These are phyloP conservation scores for Euphydryas editha DNA, from an alignment of 2,888 invertebrate species.

Conservation along the genomic window DNA sequence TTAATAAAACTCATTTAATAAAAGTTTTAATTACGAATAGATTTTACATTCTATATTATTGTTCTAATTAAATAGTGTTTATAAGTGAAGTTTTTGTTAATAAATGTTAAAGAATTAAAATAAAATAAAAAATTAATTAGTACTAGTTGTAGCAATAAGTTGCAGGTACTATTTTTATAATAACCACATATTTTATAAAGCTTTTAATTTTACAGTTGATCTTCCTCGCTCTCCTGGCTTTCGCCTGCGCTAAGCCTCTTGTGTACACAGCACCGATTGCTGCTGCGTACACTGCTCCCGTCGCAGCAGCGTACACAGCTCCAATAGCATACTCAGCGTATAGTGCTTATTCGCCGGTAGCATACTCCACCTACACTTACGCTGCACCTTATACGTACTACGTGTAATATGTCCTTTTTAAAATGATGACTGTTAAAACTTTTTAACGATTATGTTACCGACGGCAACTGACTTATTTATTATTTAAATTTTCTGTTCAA, in stretches of 20 bases:
- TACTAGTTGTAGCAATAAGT: too few species aligned
- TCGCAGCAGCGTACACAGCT: conserved; percentile 56
- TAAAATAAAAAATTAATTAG: too few species aligned
- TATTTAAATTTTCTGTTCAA: conserved; percentile 18
- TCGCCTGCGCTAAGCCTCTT: conserved; percentile 59
- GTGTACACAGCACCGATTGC: conserved; percentile 56
- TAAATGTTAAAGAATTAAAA: too few species aligned
- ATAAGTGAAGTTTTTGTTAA: too few species aligned
- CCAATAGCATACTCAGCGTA: conserved; percentile 60
- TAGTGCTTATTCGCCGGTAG: conserved; percentile 57
- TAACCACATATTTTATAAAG: not conserved
- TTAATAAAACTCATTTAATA: too few species aligned
- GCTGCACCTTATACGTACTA: conserved; percentile 56
- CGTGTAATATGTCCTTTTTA: conserved; percentile 34
- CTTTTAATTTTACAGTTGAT: conserved; percentile 67
- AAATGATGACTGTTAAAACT: conserved; percentile 9
- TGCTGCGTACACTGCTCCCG: conserved; percentile 54
- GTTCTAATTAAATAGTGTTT: too few species aligned
- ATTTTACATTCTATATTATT: too few species aligned
- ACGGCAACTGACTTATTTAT: conserved; percentile 30
- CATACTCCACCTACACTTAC: conserved; percentile 56
- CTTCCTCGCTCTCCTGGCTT: conserved; percentile 81
- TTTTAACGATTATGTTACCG: conserved; percentile 6
- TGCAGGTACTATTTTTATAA: not conserved
- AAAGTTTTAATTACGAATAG: too few species aligned